Evolutionary conservation across 2,888 invertebrate genomes (phyloP).

Genomic region (Hydriomena furcata): DNA sequence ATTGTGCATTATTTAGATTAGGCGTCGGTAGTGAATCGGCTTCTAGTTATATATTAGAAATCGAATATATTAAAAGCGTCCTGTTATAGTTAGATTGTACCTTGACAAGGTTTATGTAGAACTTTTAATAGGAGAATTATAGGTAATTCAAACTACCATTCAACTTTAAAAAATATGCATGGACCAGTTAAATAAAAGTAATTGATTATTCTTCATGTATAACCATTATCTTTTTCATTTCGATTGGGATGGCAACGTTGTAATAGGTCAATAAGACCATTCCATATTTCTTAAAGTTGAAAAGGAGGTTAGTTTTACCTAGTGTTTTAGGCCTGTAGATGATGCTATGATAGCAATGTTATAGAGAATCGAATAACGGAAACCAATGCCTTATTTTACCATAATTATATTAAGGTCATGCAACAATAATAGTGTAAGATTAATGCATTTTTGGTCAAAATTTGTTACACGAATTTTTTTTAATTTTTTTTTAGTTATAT

Average conservation of each 20-base stretch:
- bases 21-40: background rate
- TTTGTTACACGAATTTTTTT: slow-evolving; percentile 25
- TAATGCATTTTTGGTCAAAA: slow-evolving; percentile 32
- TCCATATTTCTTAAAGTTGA: background rate
- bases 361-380: slow-evolving; percentile 7
- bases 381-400: slow-evolving; percentile 28
- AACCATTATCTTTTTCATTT: too few relatives aligned
- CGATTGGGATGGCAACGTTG: too few relatives aligned
- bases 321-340: background rate
- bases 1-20: background rate
- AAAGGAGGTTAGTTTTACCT: background rate
- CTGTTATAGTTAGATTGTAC: background rate
- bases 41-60: background rate
- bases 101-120: too few relatives aligned
- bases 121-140: slow-evolving; percentile 2
- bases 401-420: slow-evolving; percentile 23
- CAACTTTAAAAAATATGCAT: too few relatives aligned
- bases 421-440: slow-evolving; percentile 35
- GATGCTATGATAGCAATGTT: slow-evolving; percentile 8
- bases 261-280: too few relatives aligned
- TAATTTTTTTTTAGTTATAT: slow-evolving; percentile 5
- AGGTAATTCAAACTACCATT: too few relatives aligned
- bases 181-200: too few relatives aligned
- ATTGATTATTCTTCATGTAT: too few relatives aligned
- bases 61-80: slow-evolving; percentile 3